phyloP scores from a whole-genome alignment of 2,113 vertebrate genomes.

The Choloepus hoffmanni region DNA sequence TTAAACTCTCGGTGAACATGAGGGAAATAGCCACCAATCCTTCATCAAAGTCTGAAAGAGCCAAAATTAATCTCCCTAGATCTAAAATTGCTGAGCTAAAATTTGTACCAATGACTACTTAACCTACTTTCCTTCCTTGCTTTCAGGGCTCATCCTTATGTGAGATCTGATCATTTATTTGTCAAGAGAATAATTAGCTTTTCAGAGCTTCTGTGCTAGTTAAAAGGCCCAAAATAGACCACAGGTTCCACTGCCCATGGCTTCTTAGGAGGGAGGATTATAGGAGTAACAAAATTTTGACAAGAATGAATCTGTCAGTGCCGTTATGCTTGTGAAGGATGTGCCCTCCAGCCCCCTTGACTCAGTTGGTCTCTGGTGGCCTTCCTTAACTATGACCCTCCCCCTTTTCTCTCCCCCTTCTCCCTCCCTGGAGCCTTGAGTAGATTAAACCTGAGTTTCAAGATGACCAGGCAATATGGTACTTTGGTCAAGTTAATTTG shows the following conservation, averaged over 20 bases:
- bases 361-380: not conserved
- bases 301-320: not conserved
- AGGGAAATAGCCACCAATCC: not conserved
- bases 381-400: not conserved
- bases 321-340: not conserved
- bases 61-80: constrained; percentile 10
- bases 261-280: not conserved
- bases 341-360: not conserved
- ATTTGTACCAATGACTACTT: constrained; percentile 8
- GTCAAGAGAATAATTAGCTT: constrained; percentile 69
- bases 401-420: not conserved
- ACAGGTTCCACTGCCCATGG: not conserved
- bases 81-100: constrained; percentile 52
- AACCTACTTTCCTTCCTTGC: constrained; percentile 58
- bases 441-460: not conserved
- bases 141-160: constrained; percentile 62
- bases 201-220: constrained; percentile 50
- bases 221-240: constrained; percentile 58
- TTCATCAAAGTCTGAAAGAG: not conserved
- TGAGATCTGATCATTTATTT: constrained; percentile 65
- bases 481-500: not conserved
- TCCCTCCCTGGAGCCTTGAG: not conserved
- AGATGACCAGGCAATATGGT: not conserved
- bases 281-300: constrained; percentile 19
- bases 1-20: not conserved